These are phyloP conservation scores for Teleogryllus oceanicus DNA, from an alignment of 2,888 invertebrate species.

Conservation along the genomic window DNA sequence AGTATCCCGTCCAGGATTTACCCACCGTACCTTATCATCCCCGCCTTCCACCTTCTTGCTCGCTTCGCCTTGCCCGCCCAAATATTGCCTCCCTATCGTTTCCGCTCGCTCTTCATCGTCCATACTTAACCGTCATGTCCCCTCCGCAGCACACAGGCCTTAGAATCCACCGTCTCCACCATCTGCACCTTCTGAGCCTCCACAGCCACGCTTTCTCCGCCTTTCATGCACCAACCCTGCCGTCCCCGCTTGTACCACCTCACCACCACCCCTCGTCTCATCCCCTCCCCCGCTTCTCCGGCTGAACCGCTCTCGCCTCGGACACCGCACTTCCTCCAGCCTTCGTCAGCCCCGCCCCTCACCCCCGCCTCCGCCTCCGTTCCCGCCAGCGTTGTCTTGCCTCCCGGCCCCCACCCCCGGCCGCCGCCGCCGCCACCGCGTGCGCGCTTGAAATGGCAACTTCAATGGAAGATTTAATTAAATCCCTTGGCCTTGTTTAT, in stretches of 20 bases:
- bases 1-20: no score
- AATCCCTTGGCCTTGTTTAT: slow-evolving; percentile 58
- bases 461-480: slow-evolving; percentile 63
- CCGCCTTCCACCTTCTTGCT: no score
- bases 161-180: no score
- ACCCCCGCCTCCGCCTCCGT: neutral
- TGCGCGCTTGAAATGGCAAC: slow-evolving; percentile 53
- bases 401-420: neutral
- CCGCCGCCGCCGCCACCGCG: slow-evolving; percentile 56
- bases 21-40: no score
- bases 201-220: no score
- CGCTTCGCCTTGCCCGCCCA: no score
- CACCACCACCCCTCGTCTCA: neutral
- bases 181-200: no score
- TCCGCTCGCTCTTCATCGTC: no score
- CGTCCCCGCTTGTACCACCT: neutral
- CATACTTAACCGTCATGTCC: no score
- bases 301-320: neutral
- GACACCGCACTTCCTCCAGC: no score
- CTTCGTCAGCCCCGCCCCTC: neutral
- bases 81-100: no score
- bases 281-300: neutral
- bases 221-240: neutral
- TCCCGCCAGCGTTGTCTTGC: neutral
- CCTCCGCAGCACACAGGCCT: no score